phyloP scores from a whole-genome alignment of 2,888 invertebrate species.

The Pollenia labialis region DNA sequence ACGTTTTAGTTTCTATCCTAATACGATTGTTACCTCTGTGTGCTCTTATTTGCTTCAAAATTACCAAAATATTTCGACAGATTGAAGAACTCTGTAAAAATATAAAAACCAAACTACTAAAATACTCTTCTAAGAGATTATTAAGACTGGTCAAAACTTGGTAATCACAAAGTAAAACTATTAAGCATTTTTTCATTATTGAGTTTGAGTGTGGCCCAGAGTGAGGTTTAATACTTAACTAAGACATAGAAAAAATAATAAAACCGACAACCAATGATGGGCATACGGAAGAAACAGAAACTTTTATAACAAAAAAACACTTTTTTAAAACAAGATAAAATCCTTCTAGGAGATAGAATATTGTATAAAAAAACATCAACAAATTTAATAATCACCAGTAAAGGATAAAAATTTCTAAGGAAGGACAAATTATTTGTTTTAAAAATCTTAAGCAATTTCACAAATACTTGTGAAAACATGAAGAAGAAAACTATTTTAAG shows the following conservation, averaged over 20 bases:
- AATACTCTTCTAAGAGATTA: slow-evolving; percentile 51
- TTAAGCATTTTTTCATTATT: slow-evolving; percentile 20
- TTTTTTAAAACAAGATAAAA: slow-evolving; percentile 28
- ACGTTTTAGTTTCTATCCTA: no score
- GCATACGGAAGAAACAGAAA: background rate
- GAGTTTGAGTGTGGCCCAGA: slow-evolving; percentile 32
- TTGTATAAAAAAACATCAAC: background rate
- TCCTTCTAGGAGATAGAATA: slow-evolving; percentile 6
- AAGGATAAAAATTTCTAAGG: slow-evolving; percentile 12
- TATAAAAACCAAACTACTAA: slow-evolving; percentile 55
- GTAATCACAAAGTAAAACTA: slow-evolving; percentile 55
- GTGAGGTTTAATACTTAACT: slow-evolving; percentile 48
- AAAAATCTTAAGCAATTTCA: background rate
- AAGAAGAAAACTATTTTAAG: background rate
- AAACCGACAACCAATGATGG: slow-evolving; percentile 10
- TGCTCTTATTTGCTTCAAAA: background rate
- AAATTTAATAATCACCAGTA: slow-evolving; percentile 38
- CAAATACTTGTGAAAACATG: background rate
- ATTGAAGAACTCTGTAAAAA: background rate
- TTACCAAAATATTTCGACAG: slow-evolving; percentile 57
- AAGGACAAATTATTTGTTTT: slow-evolving; percentile 18
- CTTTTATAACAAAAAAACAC: background rate
- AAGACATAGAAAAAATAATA: background rate
- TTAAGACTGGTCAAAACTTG: slow-evolving; percentile 64
- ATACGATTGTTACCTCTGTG: no score